A percentile compares a stretch with the other conserved stretches of the same genome.
These are phyloP conservation scores for Calvadosia cruxmelitensis DNA, from an alignment of 30 jellyfish, hydroid and myxozoan species.

Conservation along the genomic window DNA sequence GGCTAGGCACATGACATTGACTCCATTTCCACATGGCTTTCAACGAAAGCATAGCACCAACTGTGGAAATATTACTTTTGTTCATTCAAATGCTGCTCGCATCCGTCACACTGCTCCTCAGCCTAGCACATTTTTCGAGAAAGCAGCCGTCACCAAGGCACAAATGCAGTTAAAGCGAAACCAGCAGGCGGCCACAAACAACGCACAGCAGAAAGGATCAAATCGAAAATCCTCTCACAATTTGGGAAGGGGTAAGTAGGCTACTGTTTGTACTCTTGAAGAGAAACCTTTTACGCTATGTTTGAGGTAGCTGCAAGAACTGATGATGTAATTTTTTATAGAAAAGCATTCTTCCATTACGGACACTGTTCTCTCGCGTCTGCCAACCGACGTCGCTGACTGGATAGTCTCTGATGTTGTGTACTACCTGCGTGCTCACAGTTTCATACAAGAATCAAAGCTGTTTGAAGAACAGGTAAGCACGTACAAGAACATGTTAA, in stretches of 20 bases:
- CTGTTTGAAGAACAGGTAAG: constrained; percentile 80
- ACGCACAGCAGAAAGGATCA: not conserved
- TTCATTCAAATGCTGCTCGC: not conserved
- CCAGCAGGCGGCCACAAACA: constrained; percentile 10
- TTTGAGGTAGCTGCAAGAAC: no score
- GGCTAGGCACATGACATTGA: not conserved
- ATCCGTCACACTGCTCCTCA: not conserved
- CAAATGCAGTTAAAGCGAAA: constrained; percentile 15
- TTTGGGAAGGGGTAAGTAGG: constrained; percentile 9
- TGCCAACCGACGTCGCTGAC: constrained; percentile 95
- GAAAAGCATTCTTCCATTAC: constrained; percentile 58
- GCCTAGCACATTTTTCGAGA: no score
- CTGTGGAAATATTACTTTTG: not conserved
- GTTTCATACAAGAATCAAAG: constrained; percentile 64
- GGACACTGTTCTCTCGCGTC: constrained; percentile 66
- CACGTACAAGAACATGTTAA: no score
- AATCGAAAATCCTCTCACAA: not conserved
- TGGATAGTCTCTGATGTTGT: constrained; percentile 91
- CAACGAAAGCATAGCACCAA: no score
- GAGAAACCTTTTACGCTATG: no score
- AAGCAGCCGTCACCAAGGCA: no score
- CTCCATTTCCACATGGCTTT: constrained; percentile 8
- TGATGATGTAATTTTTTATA: no score
- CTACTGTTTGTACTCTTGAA: not conserved
- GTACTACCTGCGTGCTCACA: constrained; percentile 70